Conservation (phyloP, 92 coral and sea anemone genomes). For the Ricordea florida region DNA sequence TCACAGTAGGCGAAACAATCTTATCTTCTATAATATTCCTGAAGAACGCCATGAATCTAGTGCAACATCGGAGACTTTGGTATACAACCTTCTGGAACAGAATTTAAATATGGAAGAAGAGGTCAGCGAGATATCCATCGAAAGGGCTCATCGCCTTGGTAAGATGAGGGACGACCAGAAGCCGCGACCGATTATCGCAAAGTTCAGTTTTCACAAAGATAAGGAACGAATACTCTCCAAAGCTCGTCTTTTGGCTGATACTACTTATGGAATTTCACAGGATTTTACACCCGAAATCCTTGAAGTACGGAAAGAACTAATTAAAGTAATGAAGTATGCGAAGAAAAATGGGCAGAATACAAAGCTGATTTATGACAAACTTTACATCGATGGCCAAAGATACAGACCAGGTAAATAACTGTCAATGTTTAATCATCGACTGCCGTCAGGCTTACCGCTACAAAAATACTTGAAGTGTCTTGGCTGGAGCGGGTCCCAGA, state of each 20-base stretch:
- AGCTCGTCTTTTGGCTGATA: neutral
- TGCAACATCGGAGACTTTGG: neutral
- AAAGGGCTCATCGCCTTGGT: conserved; percentile 17
- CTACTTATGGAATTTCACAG: neutral
- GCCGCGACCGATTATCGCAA: conserved; percentile 9
- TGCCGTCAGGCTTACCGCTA: too few species aligned
- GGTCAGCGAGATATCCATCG: conserved; percentile 3
- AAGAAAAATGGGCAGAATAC: neutral
- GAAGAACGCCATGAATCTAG: neutral
- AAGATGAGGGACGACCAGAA: neutral
- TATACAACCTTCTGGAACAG: neutral
- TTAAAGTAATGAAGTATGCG: neutral
- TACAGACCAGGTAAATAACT: neutral
- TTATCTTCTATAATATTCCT: conserved; percentile 6
- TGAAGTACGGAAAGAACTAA: neutral
- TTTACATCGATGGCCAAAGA: neutral
- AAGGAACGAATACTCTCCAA: neutral
- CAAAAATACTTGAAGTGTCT: too few species aligned
- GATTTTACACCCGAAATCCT: neutral
- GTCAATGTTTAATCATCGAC: too few species aligned
- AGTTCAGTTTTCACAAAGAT: conserved; percentile 6
- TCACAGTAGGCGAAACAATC: conserved; percentile 29
- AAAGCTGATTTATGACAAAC: conserved; percentile 4
- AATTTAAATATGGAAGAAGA: conserved; percentile 3
- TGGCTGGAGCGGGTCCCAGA: too few species aligned